phyloP scores from a whole-genome alignment of 2,113 vertebrate genomes.

The Falcunculus frontatus region DNA sequence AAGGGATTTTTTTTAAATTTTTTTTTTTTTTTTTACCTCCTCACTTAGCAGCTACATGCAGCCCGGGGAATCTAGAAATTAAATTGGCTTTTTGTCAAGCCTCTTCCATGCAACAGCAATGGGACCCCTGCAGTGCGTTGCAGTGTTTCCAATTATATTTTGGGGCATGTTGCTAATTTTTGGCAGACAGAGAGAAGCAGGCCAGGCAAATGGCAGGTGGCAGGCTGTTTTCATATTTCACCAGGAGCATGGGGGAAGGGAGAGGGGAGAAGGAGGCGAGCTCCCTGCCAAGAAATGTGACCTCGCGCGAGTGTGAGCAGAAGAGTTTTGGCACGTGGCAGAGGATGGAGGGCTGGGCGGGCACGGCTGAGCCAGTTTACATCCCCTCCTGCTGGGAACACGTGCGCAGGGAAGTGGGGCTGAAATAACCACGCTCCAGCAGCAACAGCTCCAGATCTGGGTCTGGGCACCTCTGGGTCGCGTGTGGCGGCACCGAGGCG shows the following conservation, averaged over 20 bases:
- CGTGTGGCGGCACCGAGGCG: neutral
- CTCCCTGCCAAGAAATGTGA: conserved; percentile 13
- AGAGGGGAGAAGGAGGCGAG: neutral
- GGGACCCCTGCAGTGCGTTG: conserved; percentile 37
- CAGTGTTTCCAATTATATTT: conserved; percentile 64
- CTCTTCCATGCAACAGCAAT: conserved; percentile 25
- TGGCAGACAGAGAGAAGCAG: conserved; percentile 35
- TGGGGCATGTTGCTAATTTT: conserved; percentile 52
- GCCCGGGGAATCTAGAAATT: conserved; percentile 42
- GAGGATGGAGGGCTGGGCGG: neutral
- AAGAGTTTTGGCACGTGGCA: neutral
- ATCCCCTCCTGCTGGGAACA: neutral
- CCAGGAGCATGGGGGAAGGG: conserved; percentile 3
- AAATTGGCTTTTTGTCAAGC: conserved; percentile 56
- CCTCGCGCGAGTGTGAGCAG: neutral
- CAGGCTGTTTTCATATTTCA: conserved; percentile 50
- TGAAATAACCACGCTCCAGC: neutral
- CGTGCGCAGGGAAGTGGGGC: neutral
- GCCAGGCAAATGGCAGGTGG: conserved; percentile 61
- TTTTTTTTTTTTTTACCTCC: neutral
- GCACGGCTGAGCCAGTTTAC: neutral
- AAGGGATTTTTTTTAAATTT: neutral
- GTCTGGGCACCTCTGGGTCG: neutral
- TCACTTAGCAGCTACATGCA: conserved; percentile 10
- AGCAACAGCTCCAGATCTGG: neutral